These are phyloP conservation scores for Drosophila miranda DNA, from an alignment of 1,140 invertebrate genomes.

Conservation along the genomic window DNA sequence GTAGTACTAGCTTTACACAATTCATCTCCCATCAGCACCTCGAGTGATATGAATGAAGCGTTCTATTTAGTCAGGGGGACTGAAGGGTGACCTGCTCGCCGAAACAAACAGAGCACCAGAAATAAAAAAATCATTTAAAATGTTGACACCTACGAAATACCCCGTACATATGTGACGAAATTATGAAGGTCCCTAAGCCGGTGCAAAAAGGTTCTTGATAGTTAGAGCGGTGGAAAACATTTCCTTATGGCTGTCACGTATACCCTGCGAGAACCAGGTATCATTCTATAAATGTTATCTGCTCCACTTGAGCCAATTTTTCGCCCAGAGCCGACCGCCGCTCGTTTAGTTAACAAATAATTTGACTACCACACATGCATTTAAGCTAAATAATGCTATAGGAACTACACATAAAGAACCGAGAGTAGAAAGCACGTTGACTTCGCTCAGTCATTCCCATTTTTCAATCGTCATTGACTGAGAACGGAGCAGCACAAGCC, in stretches of 20 bases:
- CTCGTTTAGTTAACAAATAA: constrained; percentile 24
- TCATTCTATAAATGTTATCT: constrained; percentile 40
- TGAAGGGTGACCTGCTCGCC: too few species aligned
- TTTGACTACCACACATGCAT: not conserved
- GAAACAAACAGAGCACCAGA: not conserved
- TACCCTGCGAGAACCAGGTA: constrained; percentile 20
- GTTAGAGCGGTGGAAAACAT: too few species aligned
- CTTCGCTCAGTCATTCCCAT: constrained; percentile 13
- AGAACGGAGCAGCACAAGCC: constrained; percentile 11
- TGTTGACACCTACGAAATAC: not conserved
- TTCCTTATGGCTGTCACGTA: constrained; percentile 1
- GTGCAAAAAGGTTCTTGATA: too few species aligned
- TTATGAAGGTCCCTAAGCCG: too few species aligned
- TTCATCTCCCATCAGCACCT: constrained; percentile 24
- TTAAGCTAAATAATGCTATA: constrained; percentile 22
- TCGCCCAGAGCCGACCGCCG: constrained; percentile 11
- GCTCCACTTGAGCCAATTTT: constrained; percentile 51
- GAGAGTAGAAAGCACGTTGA: constrained; percentile 21
- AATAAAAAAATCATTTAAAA: not conserved
- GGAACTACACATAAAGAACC: constrained; percentile 2
- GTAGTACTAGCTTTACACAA: constrained; percentile 37
- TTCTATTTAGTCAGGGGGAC: constrained; percentile 40
- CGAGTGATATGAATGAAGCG: constrained; percentile 39
- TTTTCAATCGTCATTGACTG: constrained; percentile 24
- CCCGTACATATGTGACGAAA: not conserved